Conservation (phyloP, 23 tunicate genomes). For the Ciona savignyi region DNA sequence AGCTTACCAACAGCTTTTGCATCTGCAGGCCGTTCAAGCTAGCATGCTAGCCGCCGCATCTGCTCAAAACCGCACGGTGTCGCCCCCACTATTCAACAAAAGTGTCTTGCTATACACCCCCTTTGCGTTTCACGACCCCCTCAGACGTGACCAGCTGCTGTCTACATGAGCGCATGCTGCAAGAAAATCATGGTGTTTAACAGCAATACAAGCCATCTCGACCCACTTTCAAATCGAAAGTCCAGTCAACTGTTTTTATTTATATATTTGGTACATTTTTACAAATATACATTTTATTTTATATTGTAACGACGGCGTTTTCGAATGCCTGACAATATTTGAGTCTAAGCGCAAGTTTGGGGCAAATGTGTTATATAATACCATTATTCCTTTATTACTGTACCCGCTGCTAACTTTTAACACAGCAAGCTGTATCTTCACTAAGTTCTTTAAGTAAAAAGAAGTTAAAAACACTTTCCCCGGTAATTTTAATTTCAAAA, state of each 20-base stretch:
- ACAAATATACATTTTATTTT: neutral
- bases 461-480: too few relatives aligned
- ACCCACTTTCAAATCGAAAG: neutral
- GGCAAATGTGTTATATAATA: too few relatives aligned
- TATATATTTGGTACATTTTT: too few relatives aligned
- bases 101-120: neutral
- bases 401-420: too few relatives aligned
- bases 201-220: neutral
- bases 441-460: too few relatives aligned
- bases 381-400: too few relatives aligned
- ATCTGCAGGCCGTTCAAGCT: conserved; percentile 28
- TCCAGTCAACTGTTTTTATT: neutral
- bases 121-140: neutral
- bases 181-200: neutral
- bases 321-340: too few relatives aligned
- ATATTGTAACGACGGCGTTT: neutral
- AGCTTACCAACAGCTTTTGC: conserved; percentile 50
- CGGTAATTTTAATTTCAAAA: too few relatives aligned
- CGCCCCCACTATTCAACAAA: neutral
- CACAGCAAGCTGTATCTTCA: too few relatives aligned
- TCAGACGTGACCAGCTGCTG: neutral
- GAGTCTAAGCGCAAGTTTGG: too few relatives aligned
- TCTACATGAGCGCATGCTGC: neutral
- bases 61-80: neutral
- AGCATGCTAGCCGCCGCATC: conserved; percentile 24